phyloP scores from a whole-genome alignment of 2,113 vertebrate species.

The Planiliza haematocheilus region DNA sequence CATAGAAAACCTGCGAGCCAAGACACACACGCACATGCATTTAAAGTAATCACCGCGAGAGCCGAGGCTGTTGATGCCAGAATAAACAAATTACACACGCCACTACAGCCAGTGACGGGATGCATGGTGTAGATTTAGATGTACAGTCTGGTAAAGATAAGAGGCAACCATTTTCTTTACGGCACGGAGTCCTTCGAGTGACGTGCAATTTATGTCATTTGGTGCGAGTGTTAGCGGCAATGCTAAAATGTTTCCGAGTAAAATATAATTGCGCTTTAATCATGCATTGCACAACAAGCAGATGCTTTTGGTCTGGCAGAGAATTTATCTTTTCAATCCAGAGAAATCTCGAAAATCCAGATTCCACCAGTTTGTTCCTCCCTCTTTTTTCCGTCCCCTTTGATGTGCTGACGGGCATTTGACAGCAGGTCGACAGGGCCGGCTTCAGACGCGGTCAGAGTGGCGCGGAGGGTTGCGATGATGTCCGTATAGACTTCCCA shows the following conservation, averaged over 20 bases:
- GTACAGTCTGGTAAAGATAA: neutral
- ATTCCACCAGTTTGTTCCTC: slow-evolving; percentile 1
- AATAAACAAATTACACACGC: slow-evolving; percentile 52
- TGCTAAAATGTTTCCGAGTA: neutral
- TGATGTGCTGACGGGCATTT: slow-evolving; percentile 63
- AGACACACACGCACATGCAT: slow-evolving; percentile 36
- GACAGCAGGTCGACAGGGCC: slow-evolving; percentile 59
- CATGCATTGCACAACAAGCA: slow-evolving; percentile 4
- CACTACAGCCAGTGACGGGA: slow-evolving; percentile 9
- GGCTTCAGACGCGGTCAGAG: slow-evolving; percentile 54
- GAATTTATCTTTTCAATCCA: neutral
- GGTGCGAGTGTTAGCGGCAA: neutral
- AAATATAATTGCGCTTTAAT: slow-evolving; percentile 9
- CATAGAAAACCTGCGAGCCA: slow-evolving; percentile 18
- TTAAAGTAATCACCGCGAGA: slow-evolving; percentile 32
- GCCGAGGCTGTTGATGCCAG: slow-evolving; percentile 32
- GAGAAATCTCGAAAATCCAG: slow-evolving; percentile 19
- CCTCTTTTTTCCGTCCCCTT: slow-evolving; percentile 2
- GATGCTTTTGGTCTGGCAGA: neutral
- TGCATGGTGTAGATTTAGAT: neutral
- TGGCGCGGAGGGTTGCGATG: slow-evolving; percentile 44
- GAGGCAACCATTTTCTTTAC: slow-evolving; percentile 1
- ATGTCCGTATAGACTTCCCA: slow-evolving; percentile 76
- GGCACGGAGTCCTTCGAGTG: slow-evolving; percentile 8
- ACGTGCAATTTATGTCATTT: slow-evolving; percentile 26